Conservation (phyloP, 2,888 invertebrate species). For the Luperina nickerlii region DNA sequence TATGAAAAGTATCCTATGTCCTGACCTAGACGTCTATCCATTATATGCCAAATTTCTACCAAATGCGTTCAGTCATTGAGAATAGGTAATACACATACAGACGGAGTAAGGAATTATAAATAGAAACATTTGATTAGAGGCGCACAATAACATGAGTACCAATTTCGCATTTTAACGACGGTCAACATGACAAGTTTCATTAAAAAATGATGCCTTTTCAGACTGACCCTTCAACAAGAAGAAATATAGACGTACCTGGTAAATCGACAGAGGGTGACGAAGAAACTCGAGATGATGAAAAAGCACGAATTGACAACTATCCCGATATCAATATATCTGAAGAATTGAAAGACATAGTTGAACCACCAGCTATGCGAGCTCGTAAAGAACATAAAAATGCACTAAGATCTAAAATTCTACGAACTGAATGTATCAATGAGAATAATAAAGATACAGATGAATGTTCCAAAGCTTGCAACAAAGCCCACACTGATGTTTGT, state of each 20-base stretch:
- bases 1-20: not conserved
- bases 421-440: conserved; percentile 11
- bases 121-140: not conserved
- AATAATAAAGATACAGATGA: conserved; percentile 10
- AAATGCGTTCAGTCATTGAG: too few species aligned
- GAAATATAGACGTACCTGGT: conserved; percentile 13
- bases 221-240: conserved; percentile 13
- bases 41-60: not conserved
- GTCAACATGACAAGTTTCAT: too few species aligned
- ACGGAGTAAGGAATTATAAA: not conserved
- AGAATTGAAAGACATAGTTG: conserved; percentile 5
- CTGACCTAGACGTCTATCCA: not conserved
- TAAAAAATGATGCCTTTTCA: conserved; percentile 1
- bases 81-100: not conserved
- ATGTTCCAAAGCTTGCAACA: conserved; percentile 37
- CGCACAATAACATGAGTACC: not conserved
- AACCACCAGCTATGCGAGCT: not conserved
- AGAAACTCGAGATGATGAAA: not conserved
- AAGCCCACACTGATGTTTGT: conserved; percentile 39
- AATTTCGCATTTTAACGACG: not conserved
- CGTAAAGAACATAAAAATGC: not conserved
- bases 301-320: not conserved
- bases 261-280: not conserved
- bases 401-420: not conserved
- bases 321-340: conserved; percentile 10